Percentiles rank a stretch among this genome's conserved stretches.
Conservation (phyloP, 2,888 invertebrate species). For the Thysanoteuthis rhombus region DNA sequence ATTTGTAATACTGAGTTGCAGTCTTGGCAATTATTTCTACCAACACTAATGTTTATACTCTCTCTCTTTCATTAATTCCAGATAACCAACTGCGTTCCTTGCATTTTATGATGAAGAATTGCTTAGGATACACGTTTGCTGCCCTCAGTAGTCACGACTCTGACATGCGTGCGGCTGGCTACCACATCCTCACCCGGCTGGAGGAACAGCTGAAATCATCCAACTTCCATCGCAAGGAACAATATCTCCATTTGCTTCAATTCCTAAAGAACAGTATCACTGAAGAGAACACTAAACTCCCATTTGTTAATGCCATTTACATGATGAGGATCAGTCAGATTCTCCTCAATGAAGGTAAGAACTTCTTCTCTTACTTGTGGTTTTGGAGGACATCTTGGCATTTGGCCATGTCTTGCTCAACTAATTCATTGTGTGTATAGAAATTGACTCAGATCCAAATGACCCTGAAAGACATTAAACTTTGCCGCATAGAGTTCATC, state of each 20-base stretch:
- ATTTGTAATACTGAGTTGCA: too few species aligned
- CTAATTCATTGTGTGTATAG: too few species aligned
- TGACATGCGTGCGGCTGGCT: slow-evolving; percentile 78
- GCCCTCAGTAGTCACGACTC: slow-evolving; percentile 78
- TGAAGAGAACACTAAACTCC: slow-evolving; percentile 70
- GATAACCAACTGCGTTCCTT: slow-evolving; percentile 80
- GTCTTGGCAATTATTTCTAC: too few species aligned
- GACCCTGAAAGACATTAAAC: too few species aligned
- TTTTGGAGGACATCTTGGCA: too few species aligned
- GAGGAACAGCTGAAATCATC: slow-evolving; percentile 77
- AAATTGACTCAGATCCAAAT: too few species aligned
- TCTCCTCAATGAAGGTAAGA: slow-evolving; percentile 75
- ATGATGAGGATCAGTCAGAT: slow-evolving; percentile 78
- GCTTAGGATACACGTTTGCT: slow-evolving; percentile 77
- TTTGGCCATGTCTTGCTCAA: too few species aligned
- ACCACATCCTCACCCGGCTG: slow-evolving; percentile 79
- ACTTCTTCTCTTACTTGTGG: neutral
- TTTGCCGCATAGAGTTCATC: too few species aligned
- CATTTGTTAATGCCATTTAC: slow-evolving; percentile 77
- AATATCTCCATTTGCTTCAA: slow-evolving; percentile 78
- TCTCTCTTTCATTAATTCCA: slow-evolving; percentile 43
- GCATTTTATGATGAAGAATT: slow-evolving; percentile 77
- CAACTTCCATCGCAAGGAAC: slow-evolving; percentile 72
- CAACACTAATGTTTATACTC: neutral
- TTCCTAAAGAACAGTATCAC: slow-evolving; percentile 76